Percentiles rank a stretch among this genome's conserved stretches.
Evolutionary conservation across 92 coral and sea anemone species (phyloP).

Genomic region (Epizoanthus stellaris): DNA sequence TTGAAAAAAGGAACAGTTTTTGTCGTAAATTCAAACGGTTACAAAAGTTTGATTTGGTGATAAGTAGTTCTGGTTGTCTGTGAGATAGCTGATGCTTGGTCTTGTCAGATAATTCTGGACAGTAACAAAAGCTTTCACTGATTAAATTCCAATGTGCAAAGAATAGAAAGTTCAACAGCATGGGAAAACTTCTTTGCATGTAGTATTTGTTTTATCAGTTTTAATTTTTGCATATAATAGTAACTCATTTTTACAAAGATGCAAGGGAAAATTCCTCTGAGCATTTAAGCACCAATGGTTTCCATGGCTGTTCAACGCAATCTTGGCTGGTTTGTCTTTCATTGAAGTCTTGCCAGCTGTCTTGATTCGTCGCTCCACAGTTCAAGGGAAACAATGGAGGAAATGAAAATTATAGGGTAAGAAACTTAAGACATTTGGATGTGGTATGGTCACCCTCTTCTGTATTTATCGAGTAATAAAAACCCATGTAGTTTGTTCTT

Average conservation of each 20-base stretch:
- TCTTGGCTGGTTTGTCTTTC: slow-evolving; percentile 34
- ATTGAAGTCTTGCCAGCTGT: slow-evolving; percentile 35
- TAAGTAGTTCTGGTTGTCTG: no score
- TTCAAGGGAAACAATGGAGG: slow-evolving; percentile 37
- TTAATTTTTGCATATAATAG: neutral
- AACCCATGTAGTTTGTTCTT: neutral
- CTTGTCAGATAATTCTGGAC: no score
- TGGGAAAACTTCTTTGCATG: no score
- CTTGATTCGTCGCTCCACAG: slow-evolving; percentile 27
- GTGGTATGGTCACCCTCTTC: slow-evolving; percentile 3
- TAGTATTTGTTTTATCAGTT: no score
- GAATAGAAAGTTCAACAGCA: no score
- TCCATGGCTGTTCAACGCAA: slow-evolving; percentile 3
- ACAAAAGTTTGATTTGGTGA: no score
- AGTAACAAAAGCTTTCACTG: no score
- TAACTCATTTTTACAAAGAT: neutral
- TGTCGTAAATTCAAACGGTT: no score
- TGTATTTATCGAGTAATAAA: neutral
- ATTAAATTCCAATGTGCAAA: no score
- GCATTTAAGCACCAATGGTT: slow-evolving; percentile 2
- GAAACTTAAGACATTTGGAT: slow-evolving; percentile 34
- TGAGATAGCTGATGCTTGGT: no score
- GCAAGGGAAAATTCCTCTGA: slow-evolving; percentile 3
- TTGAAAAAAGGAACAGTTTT: no score
- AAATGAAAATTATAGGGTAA: slow-evolving; percentile 40